Base-by-base conservation (phyloP, 1,140 invertebrate species). In the Drosophila parvula region DNA sequence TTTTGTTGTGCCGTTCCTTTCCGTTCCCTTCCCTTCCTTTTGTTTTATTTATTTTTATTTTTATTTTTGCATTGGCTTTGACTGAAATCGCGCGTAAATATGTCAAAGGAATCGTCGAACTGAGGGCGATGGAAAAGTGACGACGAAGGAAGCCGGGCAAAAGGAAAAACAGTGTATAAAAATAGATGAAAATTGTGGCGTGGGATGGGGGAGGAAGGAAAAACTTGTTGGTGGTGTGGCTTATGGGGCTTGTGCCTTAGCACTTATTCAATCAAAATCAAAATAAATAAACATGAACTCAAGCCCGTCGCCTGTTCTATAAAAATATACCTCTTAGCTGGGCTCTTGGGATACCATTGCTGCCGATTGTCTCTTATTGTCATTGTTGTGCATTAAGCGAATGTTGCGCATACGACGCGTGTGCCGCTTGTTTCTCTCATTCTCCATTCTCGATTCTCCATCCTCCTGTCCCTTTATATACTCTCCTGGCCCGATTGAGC, bases 261-360 rank as follows among this genome's bases (percentile, higher is more conserved):
- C 81, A 84, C 81, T 84, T 84, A 84, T 84, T 84, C 78, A 84
- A 84, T 84, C 81, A 81, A 81, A 81, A 74, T 79, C 77, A 76
- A 84, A 84, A 84, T 84, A 84, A 84, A 80, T 84, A 77, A 77
- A 80, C 58, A 73, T 45, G 55, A 75, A 56, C 58, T 41, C 14
- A 34, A 61, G 43, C 22, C 9, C 28, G n/a, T 40, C 41, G 32
- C 4, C 22, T 40, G n/a, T 51, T 68, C 44, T 76, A 80, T 64
- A 60, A 79, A 60, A 79, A 79, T 65, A 69, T 58, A 28, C 43
- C 43, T 18, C 59, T 45, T n/a, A 7, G 32, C 14, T 4, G 18
- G 11, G 12, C 36, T 58, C 68, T 69, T 57, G 38, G 28, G 68
- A 44, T 30, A 48, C 34, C 28, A 41, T 59, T 71, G 22, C 22